Conservation (phyloP, 2,888 invertebrate genomes). For the Chouioia cunea region DNA sequence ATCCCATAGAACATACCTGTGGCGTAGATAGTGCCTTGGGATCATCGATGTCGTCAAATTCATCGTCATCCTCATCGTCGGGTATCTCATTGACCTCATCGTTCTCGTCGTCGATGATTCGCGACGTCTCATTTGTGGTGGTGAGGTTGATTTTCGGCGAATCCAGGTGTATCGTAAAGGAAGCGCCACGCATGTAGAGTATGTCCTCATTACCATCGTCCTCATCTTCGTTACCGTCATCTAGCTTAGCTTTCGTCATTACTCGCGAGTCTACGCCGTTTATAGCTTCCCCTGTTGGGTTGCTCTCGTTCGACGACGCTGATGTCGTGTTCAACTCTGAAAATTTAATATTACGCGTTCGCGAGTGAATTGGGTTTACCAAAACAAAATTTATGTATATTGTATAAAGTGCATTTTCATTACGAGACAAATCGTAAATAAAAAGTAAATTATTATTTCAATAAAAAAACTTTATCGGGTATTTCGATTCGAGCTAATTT, state of each 20-base stretch:
- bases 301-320: slow-evolving; percentile 71
- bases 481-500: too few species aligned
- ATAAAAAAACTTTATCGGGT: too few species aligned
- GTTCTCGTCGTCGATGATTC: slow-evolving; percentile 38
- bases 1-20: slow-evolving; percentile 16
- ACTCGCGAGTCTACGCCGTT: slow-evolving; percentile 74
- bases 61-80: slow-evolving; percentile 12
- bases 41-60: background rate
- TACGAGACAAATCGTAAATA: too few species aligned
- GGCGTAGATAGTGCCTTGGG: slow-evolving; percentile 3
- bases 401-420: too few species aligned
- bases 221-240: slow-evolving; percentile 72
- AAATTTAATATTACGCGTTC: slow-evolving; percentile 41
- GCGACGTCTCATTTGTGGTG: slow-evolving; percentile 22
- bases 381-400: background rate
- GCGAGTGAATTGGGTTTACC: too few species aligned
- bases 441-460: too few species aligned
- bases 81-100: slow-evolving; percentile 37
- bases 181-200: slow-evolving; percentile 66
- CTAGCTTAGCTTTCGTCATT: slow-evolving; percentile 74
- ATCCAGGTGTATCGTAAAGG: slow-evolving; percentile 64
- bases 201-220: slow-evolving; percentile 66
- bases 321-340: slow-evolving; percentile 82
- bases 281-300: slow-evolving; percentile 66
- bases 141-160: slow-evolving; percentile 40